A percentile compares a stretch with the other conserved stretches of the same genome.
Evolutionary conservation across 1,140 invertebrate genomes (phyloP).

Genomic region (Trachelipus rathkii): DNA sequence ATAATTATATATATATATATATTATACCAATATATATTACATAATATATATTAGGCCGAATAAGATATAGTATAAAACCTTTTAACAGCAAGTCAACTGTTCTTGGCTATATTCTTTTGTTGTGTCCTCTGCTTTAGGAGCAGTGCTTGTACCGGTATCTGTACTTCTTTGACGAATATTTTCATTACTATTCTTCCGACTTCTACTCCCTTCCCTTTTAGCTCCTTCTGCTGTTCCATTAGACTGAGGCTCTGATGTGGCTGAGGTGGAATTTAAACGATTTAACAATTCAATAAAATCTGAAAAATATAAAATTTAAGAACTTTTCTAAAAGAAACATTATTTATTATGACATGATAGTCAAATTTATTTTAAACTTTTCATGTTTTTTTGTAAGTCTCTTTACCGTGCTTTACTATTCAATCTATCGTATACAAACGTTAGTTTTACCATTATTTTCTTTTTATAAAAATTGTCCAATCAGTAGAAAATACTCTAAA

Average conservation of each 20-base stretch:
- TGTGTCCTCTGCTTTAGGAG: neutral
- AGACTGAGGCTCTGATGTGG: neutral
- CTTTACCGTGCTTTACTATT: too few species aligned
- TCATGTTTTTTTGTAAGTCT: too few species aligned
- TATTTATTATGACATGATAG: slow-evolving; percentile 9
- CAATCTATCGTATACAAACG: too few species aligned
- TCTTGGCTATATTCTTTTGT: neutral
- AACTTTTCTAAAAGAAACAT: neutral
- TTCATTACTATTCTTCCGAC: slow-evolving; percentile 1
- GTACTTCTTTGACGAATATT: neutral
- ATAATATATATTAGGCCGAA: too few species aligned
- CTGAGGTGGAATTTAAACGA: neutral
- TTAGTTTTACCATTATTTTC: too few species aligned
- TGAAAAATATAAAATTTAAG: neutral
- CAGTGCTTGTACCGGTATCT: neutral
- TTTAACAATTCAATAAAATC: neutral
- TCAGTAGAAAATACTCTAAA: too few species aligned
- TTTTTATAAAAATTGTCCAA: too few species aligned
- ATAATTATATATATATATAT: too few species aligned
- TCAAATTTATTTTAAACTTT: too few species aligned
- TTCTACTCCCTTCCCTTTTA: neutral
- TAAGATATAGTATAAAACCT: too few species aligned
- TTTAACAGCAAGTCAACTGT: neutral
- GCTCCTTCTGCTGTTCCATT: neutral
- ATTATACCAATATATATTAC: too few species aligned